Evolutionary conservation across 2,888 invertebrate species (phyloP).

Genomic region (Andrena dorsata): DNA sequence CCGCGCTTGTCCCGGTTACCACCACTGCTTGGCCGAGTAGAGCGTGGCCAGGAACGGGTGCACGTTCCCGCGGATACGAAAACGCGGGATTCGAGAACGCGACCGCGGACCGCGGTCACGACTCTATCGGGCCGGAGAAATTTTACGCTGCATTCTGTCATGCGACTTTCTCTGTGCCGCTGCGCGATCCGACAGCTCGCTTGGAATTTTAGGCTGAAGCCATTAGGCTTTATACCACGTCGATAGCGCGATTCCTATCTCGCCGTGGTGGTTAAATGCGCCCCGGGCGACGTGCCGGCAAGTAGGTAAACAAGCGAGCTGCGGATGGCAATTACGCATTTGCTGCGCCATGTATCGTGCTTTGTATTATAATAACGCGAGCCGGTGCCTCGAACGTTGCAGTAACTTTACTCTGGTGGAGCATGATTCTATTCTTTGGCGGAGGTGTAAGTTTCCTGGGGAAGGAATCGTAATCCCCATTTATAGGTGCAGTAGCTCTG

Average conservation of each 20-base stretch:
- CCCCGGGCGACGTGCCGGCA: constrained; percentile 21
- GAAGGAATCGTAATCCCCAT: not conserved
- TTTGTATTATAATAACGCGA: constrained; percentile 1
- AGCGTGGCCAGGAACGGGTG: not conserved
- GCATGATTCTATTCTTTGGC: not conserved
- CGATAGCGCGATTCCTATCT: constrained; percentile 6
- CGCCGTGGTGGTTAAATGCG: not conserved
- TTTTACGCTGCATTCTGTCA: constrained; percentile 30
- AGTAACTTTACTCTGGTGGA: not conserved
- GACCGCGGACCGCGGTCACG: constrained; percentile 29
- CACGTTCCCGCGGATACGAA: constrained; percentile 12
- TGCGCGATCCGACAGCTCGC: constrained; percentile 8
- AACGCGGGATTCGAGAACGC: constrained; percentile 30
- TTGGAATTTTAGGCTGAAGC: constrained; percentile 19
- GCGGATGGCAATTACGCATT: constrained; percentile 23
- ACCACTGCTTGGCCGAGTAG: constrained; percentile 27
- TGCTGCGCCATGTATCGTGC: constrained; percentile 17
- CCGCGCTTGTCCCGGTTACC: constrained; percentile 50
- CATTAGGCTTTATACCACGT: not conserved
- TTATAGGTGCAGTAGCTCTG: not conserved
- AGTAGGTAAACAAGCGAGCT: constrained; percentile 15
- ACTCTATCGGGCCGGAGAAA: constrained; percentile 37
- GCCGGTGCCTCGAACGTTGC: not conserved
- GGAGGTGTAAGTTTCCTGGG: not conserved
- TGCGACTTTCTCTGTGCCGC: constrained; percentile 59